These are phyloP conservation scores for Sylvia borin DNA, from an alignment of 2,797 vertebrate genomes.

Conservation along the genomic window DNA sequence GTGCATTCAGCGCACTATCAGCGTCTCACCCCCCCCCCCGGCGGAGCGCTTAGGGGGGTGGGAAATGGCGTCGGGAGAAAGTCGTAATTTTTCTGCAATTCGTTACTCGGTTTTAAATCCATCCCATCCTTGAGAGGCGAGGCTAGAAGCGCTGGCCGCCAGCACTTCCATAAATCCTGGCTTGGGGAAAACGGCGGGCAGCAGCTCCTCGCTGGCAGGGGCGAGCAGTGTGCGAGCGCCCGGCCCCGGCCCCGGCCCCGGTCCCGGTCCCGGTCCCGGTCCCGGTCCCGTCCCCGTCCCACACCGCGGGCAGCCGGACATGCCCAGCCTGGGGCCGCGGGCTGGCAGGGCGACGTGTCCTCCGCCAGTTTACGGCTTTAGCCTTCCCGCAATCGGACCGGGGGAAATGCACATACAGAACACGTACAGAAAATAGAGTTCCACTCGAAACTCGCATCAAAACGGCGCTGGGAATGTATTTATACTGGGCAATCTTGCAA, in stretches of 20 bases:
- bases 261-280: too few species aligned
- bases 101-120: background rate
- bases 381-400: background rate
- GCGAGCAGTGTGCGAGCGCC: background rate
- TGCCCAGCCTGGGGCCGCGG: background rate
- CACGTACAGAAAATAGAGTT: background rate
- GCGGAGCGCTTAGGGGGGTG: background rate
- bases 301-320: background rate
- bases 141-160: background rate
- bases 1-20: background rate
- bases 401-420: background rate
- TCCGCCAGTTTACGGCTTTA: background rate
- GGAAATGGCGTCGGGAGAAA: background rate
- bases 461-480: background rate
- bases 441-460: background rate
- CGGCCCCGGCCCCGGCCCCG: too few species aligned
- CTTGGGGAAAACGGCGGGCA: background rate
- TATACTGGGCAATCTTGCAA: background rate
- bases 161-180: background rate
- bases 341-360: background rate
- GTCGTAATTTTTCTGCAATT: constrained; percentile 7
- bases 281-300: too few species aligned
- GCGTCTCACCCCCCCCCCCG: too few species aligned
- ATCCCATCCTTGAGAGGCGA: background rate
- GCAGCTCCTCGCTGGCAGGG: background rate